Evolutionary conservation across 2,113 vertebrate species (phyloP).

Genomic region (Microcebus tavaratra): DNA sequence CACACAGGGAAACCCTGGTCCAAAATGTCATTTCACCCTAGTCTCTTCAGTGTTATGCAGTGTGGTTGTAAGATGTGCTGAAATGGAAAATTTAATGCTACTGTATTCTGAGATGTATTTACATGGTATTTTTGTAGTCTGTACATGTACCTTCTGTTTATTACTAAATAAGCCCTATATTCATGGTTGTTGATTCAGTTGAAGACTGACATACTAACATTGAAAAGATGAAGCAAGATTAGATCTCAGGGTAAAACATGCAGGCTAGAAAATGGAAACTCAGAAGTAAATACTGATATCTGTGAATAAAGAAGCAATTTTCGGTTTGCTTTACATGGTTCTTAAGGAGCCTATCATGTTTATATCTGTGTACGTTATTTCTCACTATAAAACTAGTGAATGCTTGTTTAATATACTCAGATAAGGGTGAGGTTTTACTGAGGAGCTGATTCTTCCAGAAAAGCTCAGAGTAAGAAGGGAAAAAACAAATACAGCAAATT

Average conservation of each 20-base stretch:
- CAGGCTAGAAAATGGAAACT: constrained; percentile 63
- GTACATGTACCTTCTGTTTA: constrained; percentile 47
- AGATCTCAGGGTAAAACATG: constrained; percentile 54
- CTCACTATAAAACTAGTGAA: constrained; percentile 56
- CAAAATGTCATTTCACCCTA: constrained; percentile 63
- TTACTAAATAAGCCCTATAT: constrained; percentile 61
- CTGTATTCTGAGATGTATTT: constrained; percentile 52
- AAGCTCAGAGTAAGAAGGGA: constrained; percentile 69
- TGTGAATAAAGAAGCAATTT: constrained; percentile 67
- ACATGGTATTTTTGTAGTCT: constrained; percentile 34
- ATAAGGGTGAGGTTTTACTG: constrained; percentile 65
- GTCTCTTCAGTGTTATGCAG: constrained; percentile 21
- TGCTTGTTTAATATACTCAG: constrained; percentile 65
- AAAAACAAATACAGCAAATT: constrained; percentile 50
- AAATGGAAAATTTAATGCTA: constrained; percentile 50
- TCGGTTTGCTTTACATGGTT: constrained; percentile 69
- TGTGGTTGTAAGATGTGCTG: constrained; percentile 27
- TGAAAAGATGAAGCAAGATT: constrained; percentile 69
- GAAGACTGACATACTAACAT: constrained; percentile 55
- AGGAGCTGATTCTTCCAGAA: constrained; percentile 66
- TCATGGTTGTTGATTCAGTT: constrained; percentile 49
- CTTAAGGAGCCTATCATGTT: constrained; percentile 73
- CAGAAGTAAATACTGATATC: constrained; percentile 69
- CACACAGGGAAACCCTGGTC: constrained; percentile 11
- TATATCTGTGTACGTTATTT: constrained; percentile 69